Evolutionary conservation across 2,113 vertebrate species (phyloP).

Genomic region (Melospiza georgiana): DNA sequence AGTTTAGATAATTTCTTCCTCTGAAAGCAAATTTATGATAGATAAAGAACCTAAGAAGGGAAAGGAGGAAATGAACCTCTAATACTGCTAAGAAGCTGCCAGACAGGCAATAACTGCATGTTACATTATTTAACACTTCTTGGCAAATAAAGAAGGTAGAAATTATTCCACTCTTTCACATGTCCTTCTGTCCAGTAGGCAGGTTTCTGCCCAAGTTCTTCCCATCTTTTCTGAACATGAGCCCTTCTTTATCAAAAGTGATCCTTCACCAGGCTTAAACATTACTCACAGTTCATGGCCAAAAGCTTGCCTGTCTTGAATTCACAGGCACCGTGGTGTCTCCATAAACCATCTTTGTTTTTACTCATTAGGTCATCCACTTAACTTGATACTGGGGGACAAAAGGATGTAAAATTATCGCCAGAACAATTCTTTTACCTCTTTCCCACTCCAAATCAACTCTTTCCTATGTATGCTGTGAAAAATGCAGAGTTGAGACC

Average conservation of each 20-base stretch:
- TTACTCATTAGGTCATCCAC: not conserved
- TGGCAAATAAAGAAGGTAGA: not conserved
- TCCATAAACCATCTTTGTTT: not conserved
- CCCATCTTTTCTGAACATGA: not conserved
- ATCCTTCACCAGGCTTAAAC: not conserved
- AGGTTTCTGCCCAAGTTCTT: not conserved
- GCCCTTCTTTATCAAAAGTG: not conserved
- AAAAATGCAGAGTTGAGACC: not conserved
- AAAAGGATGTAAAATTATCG: not conserved
- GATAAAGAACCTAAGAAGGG: not conserved
- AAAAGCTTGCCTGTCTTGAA: not conserved
- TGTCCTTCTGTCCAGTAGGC: not conserved
- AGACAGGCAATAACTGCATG: not conserved
- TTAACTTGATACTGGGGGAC: not conserved
- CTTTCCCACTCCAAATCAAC: not conserved
- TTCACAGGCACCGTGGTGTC: not conserved
- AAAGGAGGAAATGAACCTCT: not conserved
- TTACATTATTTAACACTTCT: not conserved
- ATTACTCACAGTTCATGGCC: not conserved
- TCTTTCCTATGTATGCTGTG: not conserved
- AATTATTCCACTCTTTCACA: not conserved
- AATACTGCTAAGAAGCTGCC: not conserved
- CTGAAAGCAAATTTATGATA: not conserved
- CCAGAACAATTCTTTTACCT: not conserved
- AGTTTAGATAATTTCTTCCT: not conserved